Evolutionary conservation across 2,888 invertebrate species (phyloP), one percentile per base, ranked within the genome.

Genomic region (Thymelicus lineola): DNA sequence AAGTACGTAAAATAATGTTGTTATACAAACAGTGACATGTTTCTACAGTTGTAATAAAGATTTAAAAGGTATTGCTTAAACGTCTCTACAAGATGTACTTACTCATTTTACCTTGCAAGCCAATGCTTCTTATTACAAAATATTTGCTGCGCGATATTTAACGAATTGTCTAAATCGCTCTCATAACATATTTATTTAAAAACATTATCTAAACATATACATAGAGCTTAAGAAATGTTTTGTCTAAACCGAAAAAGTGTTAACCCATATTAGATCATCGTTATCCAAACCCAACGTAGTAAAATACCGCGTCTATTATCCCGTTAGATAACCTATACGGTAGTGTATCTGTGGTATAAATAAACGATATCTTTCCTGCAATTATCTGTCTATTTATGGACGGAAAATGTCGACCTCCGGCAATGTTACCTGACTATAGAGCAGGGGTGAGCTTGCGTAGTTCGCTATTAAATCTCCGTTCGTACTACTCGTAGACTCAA

Each of bases 351-450:
- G 79, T 82, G 75, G 76, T 79, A 87, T 85, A 86, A 87, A 85
- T 79, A 83, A 84, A 74, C 80, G 78, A 74, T 87, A 87, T 88
- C 86, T 84, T 84, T 82, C 84, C 81, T 82, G 83, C 85, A 89
- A 89, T 89, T 88, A 88, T 87, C 83, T 79, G 78, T 77, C 78
- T 87, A 85, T 87, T 89, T 86, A 87, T 81, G 84, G 76, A 78
- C 83, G 85, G 84, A 82, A 87, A 86, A 77, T 86, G 84, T 84
- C 86, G 82, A 86, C 82, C 82, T 82, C 84, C 82, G 84, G 82
- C 62, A 74, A 81, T 80, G 78, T 79, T 77, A 75, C 69, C 74
- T 72, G 75, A 46, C 66, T 58, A 72, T 81, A 75, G 71, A 68
- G 74, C 73, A 73, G 73, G 74, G 74, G 74, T 45, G 55, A 57